Percentiles rank a stretch among this genome's conserved stretches.
phyloP scores from a whole-genome alignment of 1,140 invertebrate species.

The Drosophila trapezifrons region DNA sequence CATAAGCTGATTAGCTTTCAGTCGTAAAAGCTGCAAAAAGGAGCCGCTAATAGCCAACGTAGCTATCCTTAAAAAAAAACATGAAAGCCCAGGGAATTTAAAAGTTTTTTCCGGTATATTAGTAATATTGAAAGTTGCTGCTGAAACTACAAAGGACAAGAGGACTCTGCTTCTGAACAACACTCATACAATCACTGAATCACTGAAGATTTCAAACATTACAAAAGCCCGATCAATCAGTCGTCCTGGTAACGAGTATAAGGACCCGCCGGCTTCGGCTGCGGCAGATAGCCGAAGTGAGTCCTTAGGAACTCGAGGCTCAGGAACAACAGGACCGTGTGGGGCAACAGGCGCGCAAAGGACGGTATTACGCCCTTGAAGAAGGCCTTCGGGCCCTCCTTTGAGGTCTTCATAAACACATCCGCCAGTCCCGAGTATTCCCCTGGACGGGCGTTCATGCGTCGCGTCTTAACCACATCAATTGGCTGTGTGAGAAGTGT shows the following conservation, averaged over 20 bases:
- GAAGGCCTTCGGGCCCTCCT: conserved; percentile 95
- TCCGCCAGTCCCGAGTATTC: conserved; percentile 92
- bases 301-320: conserved; percentile 96
- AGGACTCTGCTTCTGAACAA: not conserved
- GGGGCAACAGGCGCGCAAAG: conserved; percentile 97
- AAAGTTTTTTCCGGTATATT: not conserved
- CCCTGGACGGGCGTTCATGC: conserved; percentile 97
- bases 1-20: conserved; percentile 18
- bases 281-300: conserved; percentile 89
- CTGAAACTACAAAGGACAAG: too few relatives aligned
- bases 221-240: not conserved
- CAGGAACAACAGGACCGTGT: conserved; percentile 98
- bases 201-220: not conserved
- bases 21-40: not conserved
- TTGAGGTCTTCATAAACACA: conserved; percentile 92
- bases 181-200: not conserved
- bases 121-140: too few relatives aligned
- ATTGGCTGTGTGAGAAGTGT: conserved; percentile 98
- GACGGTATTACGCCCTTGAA: conserved; percentile 98
- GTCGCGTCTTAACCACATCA: conserved; percentile 98
- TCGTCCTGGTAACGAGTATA: conserved; percentile 1
- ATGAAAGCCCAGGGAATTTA: not conserved
- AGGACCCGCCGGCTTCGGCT: conserved; percentile 13
- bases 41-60: not conserved
- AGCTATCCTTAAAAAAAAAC: too few relatives aligned